Conservation (phyloP, 2,797 vertebrate species). For the Bovichtus variegatus region DNA sequence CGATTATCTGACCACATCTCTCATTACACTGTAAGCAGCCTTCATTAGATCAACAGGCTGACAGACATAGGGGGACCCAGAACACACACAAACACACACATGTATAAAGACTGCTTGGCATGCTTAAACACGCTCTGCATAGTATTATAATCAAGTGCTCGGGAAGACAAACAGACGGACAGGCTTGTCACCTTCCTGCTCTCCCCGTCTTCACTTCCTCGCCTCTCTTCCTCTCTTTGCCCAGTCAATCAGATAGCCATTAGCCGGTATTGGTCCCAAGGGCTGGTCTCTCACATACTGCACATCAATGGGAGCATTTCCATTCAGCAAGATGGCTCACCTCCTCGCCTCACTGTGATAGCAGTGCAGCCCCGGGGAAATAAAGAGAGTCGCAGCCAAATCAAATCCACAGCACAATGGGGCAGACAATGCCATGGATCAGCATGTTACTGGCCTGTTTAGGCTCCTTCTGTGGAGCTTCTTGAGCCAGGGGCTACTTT, state of each 20-base stretch:
- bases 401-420: slow-evolving; percentile 57
- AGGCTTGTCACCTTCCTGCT: slow-evolving; percentile 35
- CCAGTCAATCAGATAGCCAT: slow-evolving; percentile 77
- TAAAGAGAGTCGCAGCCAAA: slow-evolving; percentile 68
- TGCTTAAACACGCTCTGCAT: slow-evolving; percentile 31
- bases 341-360: slow-evolving; percentile 69
- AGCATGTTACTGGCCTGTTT: slow-evolving; percentile 51
- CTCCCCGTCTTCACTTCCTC: slow-evolving; percentile 35
- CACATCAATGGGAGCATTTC: slow-evolving; percentile 73
- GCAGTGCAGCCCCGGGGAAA: slow-evolving; percentile 71
- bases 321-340: slow-evolving; percentile 72
- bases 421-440: slow-evolving; percentile 42
- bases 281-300: slow-evolving; percentile 58
- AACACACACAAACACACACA: slow-evolving; percentile 4
- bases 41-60: slow-evolving; percentile 60
- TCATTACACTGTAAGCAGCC: slow-evolving; percentile 75
- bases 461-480: slow-evolving; percentile 36
- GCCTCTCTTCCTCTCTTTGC: slow-evolving; percentile 58
- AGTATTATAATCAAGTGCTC: slow-evolving; percentile 12
- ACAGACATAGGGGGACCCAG: neutral
- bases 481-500: slow-evolving; percentile 25
- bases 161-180: slow-evolving; percentile 41
- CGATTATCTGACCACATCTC: slow-evolving; percentile 80
- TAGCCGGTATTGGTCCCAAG: slow-evolving; percentile 68
- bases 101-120: slow-evolving; percentile 25